Evolutionary conservation across 2,797 vertebrate species (phyloP).

Genomic region (Sorex maritimensis): DNA sequence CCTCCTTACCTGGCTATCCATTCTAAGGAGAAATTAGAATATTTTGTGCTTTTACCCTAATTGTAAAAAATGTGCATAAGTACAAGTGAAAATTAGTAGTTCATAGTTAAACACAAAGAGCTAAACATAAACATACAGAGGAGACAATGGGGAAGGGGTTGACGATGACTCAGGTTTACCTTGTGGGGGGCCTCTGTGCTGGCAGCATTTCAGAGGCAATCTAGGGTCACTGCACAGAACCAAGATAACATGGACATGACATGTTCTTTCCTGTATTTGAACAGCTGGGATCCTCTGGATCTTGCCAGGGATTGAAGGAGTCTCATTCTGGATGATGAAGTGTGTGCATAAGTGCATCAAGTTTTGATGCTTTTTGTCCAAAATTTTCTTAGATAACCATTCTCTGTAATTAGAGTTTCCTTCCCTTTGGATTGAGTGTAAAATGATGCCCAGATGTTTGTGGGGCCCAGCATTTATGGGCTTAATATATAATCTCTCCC

Average conservation of each 20-base stretch:
- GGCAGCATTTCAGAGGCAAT: not conserved
- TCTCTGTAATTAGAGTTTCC: constrained; percentile 19
- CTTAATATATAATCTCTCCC: constrained; percentile 51
- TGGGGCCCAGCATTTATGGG: constrained; percentile 61
- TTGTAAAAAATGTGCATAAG: not conserved
- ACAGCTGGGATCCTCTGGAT: not conserved
- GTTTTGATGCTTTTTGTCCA: no score
- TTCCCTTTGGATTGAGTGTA: not conserved
- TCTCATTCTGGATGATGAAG: not conserved
- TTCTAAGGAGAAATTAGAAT: not conserved
- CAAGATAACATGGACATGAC: not conserved
- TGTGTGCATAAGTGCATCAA: not conserved
- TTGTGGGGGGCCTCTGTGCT: not conserved
- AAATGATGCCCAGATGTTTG: constrained; percentile 67
- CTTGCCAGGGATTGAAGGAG: not conserved
- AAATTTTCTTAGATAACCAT: not conserved
- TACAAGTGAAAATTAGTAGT: constrained; percentile 47
- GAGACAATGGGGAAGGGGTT: not conserved
- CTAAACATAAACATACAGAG: not conserved
- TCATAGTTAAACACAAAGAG: not conserved
- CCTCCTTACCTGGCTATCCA: not conserved
- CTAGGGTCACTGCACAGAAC: not conserved
- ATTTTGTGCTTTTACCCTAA: not conserved
- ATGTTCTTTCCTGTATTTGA: not conserved
- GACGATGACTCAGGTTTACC: no score